phyloP scores from a whole-genome alignment of 2,113 vertebrate genomes.

The Anguilla japonica region DNA sequence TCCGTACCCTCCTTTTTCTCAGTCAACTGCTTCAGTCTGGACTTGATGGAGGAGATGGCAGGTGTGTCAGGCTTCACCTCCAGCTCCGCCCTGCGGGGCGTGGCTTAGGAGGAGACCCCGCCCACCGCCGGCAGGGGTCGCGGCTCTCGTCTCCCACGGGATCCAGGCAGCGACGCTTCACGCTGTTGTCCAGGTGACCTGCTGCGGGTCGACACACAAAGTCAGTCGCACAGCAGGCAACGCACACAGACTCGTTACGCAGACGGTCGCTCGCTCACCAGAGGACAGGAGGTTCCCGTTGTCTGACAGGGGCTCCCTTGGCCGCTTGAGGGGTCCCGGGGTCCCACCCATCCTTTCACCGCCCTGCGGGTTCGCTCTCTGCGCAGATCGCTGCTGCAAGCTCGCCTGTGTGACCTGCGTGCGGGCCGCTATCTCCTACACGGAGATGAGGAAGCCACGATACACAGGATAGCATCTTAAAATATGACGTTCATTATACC shows the following conservation, averaged over 20 bases:
- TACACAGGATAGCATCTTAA: not conserved
- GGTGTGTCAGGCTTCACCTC: constrained; percentile 65
- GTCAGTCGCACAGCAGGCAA: not conserved
- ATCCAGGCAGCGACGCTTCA: constrained; percentile 63
- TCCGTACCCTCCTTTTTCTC: constrained; percentile 59
- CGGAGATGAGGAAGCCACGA: not conserved
- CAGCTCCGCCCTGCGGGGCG: constrained; percentile 37
- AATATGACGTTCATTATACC: not conserved
- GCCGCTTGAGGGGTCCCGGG: constrained; percentile 53
- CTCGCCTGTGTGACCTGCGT: not conserved
- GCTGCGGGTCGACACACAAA: not conserved
- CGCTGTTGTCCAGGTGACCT: constrained; percentile 51
- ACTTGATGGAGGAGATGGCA: constrained; percentile 56
- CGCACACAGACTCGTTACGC: not conserved
- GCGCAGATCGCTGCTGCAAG: not conserved
- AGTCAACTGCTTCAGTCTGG: constrained; percentile 58
- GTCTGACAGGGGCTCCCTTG: constrained; percentile 61
- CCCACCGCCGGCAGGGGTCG: constrained; percentile 35
- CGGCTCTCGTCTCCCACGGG: constrained; percentile 57
- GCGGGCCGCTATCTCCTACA: not conserved
- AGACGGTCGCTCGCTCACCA: constrained; percentile 51
- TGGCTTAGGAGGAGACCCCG: constrained; percentile 31
- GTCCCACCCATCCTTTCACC: constrained; percentile 35
- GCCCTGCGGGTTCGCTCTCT: constrained; percentile 46
- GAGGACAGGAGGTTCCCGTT: constrained; percentile 50